Conservation (phyloP, 2,888 invertebrate species). For the Melanchra persicariae region DNA sequence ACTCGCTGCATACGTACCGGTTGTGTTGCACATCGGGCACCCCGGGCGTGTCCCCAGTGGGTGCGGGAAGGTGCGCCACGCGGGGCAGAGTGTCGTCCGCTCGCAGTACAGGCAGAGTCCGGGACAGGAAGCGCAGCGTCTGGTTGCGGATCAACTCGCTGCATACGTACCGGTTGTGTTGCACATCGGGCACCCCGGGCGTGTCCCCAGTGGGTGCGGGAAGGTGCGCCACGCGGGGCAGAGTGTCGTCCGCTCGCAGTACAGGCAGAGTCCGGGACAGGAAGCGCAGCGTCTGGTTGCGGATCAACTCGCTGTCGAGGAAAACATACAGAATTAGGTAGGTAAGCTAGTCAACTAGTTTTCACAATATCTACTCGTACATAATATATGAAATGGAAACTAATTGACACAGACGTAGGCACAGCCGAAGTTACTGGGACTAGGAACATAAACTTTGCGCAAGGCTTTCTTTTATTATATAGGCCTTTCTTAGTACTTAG, state of each 20-base stretch:
- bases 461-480: too few species aligned
- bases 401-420: too few species aligned
- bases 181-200: too few species aligned
- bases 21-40: conserved; percentile 69
- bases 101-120: conserved; percentile 96
- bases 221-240: conserved; percentile 96
- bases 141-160: conserved; percentile 97
- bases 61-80: conserved; percentile 92
- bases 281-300: conserved; percentile 97
- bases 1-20: conserved; percentile 51
- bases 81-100: conserved; percentile 97
- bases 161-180: conserved; percentile 33
- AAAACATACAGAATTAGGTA: too few species aligned
- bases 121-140: conserved; percentile 96
- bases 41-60: neutral
- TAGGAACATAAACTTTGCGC: too few species aligned
- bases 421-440: too few species aligned
- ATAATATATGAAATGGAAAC: too few species aligned
- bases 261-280: conserved; percentile 97
- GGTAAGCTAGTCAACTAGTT: too few species aligned
- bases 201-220: conserved; percentile 1
- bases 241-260: conserved; percentile 96
- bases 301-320: conserved; percentile 94
- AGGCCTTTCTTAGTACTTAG: too few species aligned
- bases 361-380: too few species aligned